phyloP scores from a whole-genome alignment of 2,888 invertebrate species.

The Dione vanillae region DNA sequence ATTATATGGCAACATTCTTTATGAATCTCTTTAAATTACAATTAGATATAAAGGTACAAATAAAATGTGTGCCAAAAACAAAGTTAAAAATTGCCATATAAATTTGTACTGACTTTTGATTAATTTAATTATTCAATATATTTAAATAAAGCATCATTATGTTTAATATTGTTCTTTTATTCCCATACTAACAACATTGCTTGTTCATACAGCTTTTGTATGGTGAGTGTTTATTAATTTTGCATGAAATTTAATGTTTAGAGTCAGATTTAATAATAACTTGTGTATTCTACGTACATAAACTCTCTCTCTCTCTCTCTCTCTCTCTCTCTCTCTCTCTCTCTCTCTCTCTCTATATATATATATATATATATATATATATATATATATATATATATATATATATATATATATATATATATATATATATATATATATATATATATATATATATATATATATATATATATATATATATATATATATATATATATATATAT shows the following conservation, averaged over 20 bases:
- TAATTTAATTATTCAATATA: neutral
- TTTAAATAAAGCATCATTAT: conserved; percentile 31
- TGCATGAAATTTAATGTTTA: conserved; percentile 28
- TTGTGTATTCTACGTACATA: too few relatives aligned
- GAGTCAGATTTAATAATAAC: neutral
- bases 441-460: too few relatives aligned
- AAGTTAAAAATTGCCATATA: conserved; percentile 1
- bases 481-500: too few relatives aligned
- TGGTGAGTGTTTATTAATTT: conserved; percentile 27
- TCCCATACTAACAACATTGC: conserved; percentile 22
- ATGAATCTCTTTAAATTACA: neutral
- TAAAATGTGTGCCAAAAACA: conserved; percentile 12
- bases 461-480: too few relatives aligned
- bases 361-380: too few relatives aligned
- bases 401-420: too few relatives aligned
- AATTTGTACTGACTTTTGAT: neutral
- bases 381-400: too few relatives aligned
- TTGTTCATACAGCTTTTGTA: conserved; percentile 20
- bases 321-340: too few relatives aligned
- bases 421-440: too few relatives aligned
- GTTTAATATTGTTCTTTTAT: conserved; percentile 35
- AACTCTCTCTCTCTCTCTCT: too few relatives aligned
- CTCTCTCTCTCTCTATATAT: too few relatives aligned
- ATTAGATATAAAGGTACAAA: neutral
- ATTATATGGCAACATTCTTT: conserved; percentile 1